Percentiles rank a stretch among this genome's conserved stretches.
Evolutionary conservation across 1,140 invertebrate species (phyloP).

Genomic region (Vanessa atalanta): DNA sequence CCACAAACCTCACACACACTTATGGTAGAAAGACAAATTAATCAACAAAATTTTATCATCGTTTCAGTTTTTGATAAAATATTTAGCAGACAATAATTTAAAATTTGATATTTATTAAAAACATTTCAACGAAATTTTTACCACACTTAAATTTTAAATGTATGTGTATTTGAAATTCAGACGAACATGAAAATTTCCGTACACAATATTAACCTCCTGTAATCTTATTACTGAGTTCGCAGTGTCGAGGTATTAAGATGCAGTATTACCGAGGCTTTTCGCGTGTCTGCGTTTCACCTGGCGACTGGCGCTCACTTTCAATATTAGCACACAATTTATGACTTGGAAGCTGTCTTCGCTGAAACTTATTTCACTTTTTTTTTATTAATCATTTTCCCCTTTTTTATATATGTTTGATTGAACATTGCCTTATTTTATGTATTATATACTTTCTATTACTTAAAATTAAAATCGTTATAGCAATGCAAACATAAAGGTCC

Average conservation of each 20-base stretch:
- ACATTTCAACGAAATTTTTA: too few species aligned
- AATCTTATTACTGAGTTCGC: slow-evolving; percentile 17
- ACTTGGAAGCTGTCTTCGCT: slow-evolving; percentile 1
- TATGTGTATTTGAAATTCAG: background rate
- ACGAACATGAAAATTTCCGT: background rate
- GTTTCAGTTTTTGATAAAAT: too few species aligned
- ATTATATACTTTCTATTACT: background rate
- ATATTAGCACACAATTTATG: slow-evolving; percentile 1
- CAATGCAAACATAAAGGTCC: too few species aligned
- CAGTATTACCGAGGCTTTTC: slow-evolving; percentile 11
- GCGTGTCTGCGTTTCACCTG: slow-evolving; percentile 13
- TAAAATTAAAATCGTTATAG: too few species aligned
- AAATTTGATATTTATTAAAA: too few species aligned
- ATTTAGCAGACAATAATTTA: too few species aligned
- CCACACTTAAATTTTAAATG: too few species aligned
- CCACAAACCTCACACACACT: too few species aligned
- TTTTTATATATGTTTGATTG: background rate
- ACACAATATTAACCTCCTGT: slow-evolving; percentile 8
- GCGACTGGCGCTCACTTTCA: slow-evolving; percentile 13
- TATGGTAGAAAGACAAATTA: too few species aligned
- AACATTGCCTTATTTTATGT: background rate
- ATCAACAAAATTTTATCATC: too few species aligned
- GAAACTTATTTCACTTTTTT: slow-evolving; percentile 5
- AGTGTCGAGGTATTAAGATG: slow-evolving; percentile 4
- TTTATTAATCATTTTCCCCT: background rate